These are phyloP conservation scores for Mesocentrotus franciscanus DNA, from an alignment of 53 echinoderm and acorn worm species.

Conservation along the genomic window DNA sequence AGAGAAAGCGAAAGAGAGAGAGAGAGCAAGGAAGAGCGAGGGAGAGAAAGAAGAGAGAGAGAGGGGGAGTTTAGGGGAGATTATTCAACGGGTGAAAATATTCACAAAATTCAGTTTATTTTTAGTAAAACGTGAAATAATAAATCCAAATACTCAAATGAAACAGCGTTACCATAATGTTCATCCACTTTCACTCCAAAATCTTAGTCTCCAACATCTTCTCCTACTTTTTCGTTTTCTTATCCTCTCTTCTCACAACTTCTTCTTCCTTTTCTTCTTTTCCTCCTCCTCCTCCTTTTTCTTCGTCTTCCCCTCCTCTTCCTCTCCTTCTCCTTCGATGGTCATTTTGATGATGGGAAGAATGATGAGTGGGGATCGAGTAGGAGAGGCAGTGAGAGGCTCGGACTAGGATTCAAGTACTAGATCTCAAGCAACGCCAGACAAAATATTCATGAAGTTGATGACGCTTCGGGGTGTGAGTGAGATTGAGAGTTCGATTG, in stretches of 20 bases:
- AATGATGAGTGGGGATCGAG: slow-evolving; percentile 2
- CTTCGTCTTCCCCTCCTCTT: not conserved
- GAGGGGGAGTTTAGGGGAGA: too few relatives aligned
- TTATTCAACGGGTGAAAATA: too few relatives aligned
- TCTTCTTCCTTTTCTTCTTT: not conserved
- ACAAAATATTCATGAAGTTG: slow-evolving; percentile 19
- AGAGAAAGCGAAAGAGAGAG: not conserved
- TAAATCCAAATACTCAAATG: too few relatives aligned
- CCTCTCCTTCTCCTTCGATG: not conserved
- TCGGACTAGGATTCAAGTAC: not conserved
- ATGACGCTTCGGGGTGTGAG: not conserved
- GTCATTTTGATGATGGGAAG: not conserved
- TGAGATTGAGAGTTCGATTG: not conserved
- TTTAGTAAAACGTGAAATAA: too few relatives aligned
- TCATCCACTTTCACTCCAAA: too few relatives aligned
- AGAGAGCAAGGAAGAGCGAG: not conserved
- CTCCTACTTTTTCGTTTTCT: not conserved
- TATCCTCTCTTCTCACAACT: not conserved
- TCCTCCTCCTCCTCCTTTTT: not conserved
- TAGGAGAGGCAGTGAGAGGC: not conserved
- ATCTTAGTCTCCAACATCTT: too few relatives aligned
- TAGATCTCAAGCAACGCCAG: not conserved
- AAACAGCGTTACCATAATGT: not conserved
- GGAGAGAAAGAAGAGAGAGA: too few relatives aligned
- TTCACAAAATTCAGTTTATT: too few relatives aligned